Conservation (phyloP, 1,140 invertebrate genomes). For the Drosophila nebulosa region DNA sequence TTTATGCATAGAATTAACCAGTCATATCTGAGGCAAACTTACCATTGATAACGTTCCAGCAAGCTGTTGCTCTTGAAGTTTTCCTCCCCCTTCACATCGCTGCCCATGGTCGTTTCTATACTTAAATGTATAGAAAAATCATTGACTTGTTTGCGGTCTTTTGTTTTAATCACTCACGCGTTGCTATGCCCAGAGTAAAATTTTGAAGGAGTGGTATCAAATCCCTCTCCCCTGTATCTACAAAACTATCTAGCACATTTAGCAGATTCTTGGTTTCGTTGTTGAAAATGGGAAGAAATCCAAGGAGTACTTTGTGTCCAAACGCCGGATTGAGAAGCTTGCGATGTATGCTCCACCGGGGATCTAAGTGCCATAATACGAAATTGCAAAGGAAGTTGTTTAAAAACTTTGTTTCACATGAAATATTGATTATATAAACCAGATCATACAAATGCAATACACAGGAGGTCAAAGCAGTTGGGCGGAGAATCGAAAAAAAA, state of each 20-base stretch:
- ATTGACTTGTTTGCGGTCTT: background rate
- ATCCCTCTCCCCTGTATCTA: constrained; percentile 38
- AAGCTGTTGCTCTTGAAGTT: constrained; percentile 39
- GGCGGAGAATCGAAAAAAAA: too few relatives aligned
- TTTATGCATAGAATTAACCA: constrained; percentile 42
- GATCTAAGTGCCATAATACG: constrained; percentile 53
- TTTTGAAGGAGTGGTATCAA: constrained; percentile 53
- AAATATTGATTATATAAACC: too few relatives aligned
- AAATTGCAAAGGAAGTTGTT: too few relatives aligned
- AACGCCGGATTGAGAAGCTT: constrained; percentile 71
- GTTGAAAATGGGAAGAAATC: constrained; percentile 69
- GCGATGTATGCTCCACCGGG: constrained; percentile 62
- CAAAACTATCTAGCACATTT: constrained; percentile 25
- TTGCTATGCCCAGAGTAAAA: constrained; percentile 61
- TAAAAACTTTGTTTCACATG: too few relatives aligned
- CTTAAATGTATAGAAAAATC: background rate
- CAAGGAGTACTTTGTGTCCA: constrained; percentile 64
- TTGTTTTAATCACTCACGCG: constrained; percentile 44
- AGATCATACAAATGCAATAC: too few relatives aligned
- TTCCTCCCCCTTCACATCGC: constrained; percentile 39
- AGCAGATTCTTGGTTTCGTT: constrained; percentile 44
- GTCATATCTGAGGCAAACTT: constrained; percentile 14
- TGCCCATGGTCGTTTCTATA: constrained; percentile 74
- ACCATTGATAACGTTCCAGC: constrained; percentile 63
- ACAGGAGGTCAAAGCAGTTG: too few relatives aligned